Base-by-base conservation (phyloP, 2,888 invertebrate genomes). In the Caenorhabditis sp. region DNA sequence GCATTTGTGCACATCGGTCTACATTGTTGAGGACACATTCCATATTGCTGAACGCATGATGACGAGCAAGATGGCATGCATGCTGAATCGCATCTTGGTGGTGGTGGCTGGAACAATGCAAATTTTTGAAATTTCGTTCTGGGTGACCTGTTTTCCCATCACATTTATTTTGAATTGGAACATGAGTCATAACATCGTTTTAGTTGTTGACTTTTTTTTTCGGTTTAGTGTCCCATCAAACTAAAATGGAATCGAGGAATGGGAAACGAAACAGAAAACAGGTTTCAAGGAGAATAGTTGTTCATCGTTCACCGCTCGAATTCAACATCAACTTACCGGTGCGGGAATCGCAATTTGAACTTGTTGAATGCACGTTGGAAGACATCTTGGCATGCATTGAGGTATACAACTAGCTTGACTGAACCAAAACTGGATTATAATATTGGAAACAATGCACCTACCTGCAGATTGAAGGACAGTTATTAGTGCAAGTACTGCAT, bases 1-100 rank as follows among this genome's bases (percentile, higher is more conserved):
- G 83, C 84, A 60, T 82, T 84, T 11, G 86, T 86, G 64, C 86
- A 86, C 86, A 86, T 86, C 50, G 86, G 86, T 44, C 85, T 61
- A 35, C 86, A 86, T 47, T 85, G 83, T 53, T 78, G 80, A 1
- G 86, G 86, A 35, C 86, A 86, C 20, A 64, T 58, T 20, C 67
- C 35, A 26, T 84, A 84, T 60, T 87, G 85, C 58, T 85, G 83
- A 28, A 85, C 77, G 64, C 87, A 87, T 11, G 80, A 76, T 13
- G 83, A 55, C 6, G 68, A 69, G 64, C 86, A 86, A 15, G 79
- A 71, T 22, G 87, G 87, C 84, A 88, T 86, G 60, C 88, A 88
- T 9, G 81, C 84, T 15, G 87, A 79, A 53, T 86, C 86, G 69
- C 86, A 86, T 61, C 76, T 40, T 62, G 79, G 56, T 28, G 64